Percentiles rank a stretch among this genome's conserved stretches.
Evolutionary conservation across 1,140 invertebrate species (phyloP).

Genomic region (Holotrichia oblita): DNA sequence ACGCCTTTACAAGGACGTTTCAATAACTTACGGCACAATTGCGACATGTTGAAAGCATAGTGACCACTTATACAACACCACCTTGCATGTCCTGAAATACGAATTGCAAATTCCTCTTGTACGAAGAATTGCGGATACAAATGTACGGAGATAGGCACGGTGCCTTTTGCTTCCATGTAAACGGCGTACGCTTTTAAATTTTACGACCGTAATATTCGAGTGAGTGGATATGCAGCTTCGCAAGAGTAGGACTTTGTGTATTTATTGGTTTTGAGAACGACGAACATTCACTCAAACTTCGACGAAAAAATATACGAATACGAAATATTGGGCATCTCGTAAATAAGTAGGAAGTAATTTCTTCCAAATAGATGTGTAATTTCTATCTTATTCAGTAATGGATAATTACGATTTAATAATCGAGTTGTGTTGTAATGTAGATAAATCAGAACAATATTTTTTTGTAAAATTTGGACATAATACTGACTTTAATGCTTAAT

Average conservation of each 20-base stretch:
- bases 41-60: neutral
- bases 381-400: too few species aligned
- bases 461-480: too few species aligned
- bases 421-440: neutral
- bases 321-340: neutral
- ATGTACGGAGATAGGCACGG: neutral
- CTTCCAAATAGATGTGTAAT: too few species aligned
- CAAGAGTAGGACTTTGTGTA: neutral
- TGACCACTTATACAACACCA: slow-evolving; percentile 15
- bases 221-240: neutral
- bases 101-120: slow-evolving; percentile 15
- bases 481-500: too few species aligned
- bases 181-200: neutral
- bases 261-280: neutral
- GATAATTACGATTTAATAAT: neutral
- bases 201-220: neutral
- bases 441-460: too few species aligned
- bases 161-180: neutral
- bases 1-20: slow-evolving; percentile 10
- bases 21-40: slow-evolving; percentile 1
- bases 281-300: neutral
- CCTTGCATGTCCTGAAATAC: neutral
- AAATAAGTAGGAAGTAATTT: neutral
- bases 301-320: neutral
- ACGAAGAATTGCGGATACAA: slow-evolving; percentile 4